A percentile compares a stretch with the other conserved stretches of the same genome.
These are phyloP conservation scores for Allochrocebus solatus DNA, from an alignment of 2,797 vertebrate genomes.

Conservation along the genomic window DNA sequence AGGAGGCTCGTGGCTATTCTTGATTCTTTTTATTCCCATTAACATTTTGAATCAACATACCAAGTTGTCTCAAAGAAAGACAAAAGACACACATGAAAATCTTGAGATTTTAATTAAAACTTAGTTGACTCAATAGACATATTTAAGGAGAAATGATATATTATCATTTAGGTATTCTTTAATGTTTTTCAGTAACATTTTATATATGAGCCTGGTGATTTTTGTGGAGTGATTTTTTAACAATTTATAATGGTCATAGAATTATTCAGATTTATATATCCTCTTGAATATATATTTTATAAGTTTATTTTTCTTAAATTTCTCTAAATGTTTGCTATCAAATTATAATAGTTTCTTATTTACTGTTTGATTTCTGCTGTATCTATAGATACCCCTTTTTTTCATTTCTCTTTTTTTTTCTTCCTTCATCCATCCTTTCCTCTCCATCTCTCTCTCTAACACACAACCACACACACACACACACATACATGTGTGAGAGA, in stretches of 20 bases:
- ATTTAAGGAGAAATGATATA: neutral
- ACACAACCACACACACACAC: fast-evolving
- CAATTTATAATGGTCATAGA: neutral
- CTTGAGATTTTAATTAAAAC: neutral
- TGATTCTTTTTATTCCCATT: neutral
- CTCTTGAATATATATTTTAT: neutral
- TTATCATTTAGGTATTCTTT: neutral
- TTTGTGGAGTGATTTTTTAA: neutral
- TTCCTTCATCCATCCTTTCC: neutral
- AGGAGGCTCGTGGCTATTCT: neutral
- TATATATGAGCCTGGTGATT: neutral
- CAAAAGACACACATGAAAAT: neutral
- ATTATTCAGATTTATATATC: neutral
- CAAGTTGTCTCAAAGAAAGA: neutral
- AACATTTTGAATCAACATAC: neutral
- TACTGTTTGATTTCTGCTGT: neutral
- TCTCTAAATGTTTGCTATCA: neutral
- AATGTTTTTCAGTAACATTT: neutral
- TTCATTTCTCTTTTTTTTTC: neutral
- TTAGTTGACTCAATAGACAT: neutral
- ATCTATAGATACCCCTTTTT: neutral
- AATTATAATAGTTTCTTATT: neutral
- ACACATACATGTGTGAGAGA: neutral
- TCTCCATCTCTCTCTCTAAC: fast-evolving
- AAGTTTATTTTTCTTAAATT: neutral